Base-by-base conservation (phyloP, 2,113 vertebrate genomes). In the Australoheros scitulus region DNA sequence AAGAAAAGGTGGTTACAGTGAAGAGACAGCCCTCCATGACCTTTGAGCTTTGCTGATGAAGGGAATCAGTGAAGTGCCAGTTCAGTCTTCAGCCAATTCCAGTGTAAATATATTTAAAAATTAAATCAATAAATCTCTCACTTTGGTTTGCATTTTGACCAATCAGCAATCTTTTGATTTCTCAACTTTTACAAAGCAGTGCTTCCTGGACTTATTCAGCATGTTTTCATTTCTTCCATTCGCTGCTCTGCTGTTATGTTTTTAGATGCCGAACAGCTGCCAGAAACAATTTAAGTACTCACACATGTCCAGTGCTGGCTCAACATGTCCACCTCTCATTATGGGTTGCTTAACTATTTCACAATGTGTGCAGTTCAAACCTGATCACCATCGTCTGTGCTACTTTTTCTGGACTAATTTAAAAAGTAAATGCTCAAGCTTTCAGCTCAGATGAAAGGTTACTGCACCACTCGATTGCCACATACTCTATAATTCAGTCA, bases 251-350 rank as follows among this genome's bases (percentile, higher is more conserved):
- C 76, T 89, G 81, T 88, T 85, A 70, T 82, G 72, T 87, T 89
- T 87, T 88, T 68, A 78, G 63, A 78, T 7, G 8, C 83, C 82
- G 50, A 22, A 20, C 86, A 85, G 76, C 84, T 88, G 81, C 88
- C 90, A 87, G 60, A 87, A 85, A 61, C 81, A 76, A 85, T 84
- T 87, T 81, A 92, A 89, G 68, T 58, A 79, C 81, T 90, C 81
- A 32, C 87, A 88, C 29, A 58, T 90, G 87, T 86, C 76, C 64
- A 41, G 59, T 7, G 6, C 85, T 82, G 82, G 82, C 88, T 90
- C 59, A 20, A 76, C 34, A 81, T 63, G 76, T 82, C 82, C 86
- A 82, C 63, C 68, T 79, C 84, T 83, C 59, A 57, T 64, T 86
- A 84, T 20, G 77, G 50, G 52, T 81, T 81, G 76, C 83, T 55